phyloP scores from a whole-genome alignment of 2,888 invertebrate genomes.

The Capitulum mitella region DNA sequence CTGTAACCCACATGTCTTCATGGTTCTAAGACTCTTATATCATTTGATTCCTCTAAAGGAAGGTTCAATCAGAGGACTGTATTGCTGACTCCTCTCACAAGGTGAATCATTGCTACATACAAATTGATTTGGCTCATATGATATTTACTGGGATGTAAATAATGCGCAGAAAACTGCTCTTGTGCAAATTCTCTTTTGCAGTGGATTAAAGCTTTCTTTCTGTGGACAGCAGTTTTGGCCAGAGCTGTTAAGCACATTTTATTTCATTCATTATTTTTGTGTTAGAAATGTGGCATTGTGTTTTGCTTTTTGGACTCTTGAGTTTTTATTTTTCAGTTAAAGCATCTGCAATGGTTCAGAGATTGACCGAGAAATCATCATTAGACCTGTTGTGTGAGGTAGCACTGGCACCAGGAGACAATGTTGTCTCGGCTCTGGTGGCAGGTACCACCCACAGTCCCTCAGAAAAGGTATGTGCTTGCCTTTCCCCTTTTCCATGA shows the following conservation, averaged over 20 bases:
- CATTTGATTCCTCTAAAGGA: too few species aligned
- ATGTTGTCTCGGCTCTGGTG: neutral
- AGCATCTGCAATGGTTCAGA: neutral
- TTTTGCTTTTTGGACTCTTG: neutral
- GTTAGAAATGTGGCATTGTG: neutral
- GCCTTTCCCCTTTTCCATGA: neutral
- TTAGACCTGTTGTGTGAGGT: slow-evolving; percentile 19
- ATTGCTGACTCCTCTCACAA: too few species aligned
- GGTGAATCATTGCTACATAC: neutral
- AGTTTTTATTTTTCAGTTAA: neutral
- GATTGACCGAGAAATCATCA: neutral
- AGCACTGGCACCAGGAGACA: neutral
- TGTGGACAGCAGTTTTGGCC: too few species aligned
- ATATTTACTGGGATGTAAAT: neutral
- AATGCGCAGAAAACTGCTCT: too few species aligned
- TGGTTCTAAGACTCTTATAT: too few species aligned
- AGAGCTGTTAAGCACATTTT: too few species aligned
- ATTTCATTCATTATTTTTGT: too few species aligned
- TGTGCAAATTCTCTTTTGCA: neutral
- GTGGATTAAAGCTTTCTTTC: neutral
- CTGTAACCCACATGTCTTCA: too few species aligned
- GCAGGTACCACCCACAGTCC: neutral
- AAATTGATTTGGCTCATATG: neutral
- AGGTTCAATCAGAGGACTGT: too few species aligned
- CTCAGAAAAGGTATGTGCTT: neutral